Evolutionary conservation across 2,797 vertebrate genomes (phyloP).

Genomic region (Podarcis lilfordi): DNA sequence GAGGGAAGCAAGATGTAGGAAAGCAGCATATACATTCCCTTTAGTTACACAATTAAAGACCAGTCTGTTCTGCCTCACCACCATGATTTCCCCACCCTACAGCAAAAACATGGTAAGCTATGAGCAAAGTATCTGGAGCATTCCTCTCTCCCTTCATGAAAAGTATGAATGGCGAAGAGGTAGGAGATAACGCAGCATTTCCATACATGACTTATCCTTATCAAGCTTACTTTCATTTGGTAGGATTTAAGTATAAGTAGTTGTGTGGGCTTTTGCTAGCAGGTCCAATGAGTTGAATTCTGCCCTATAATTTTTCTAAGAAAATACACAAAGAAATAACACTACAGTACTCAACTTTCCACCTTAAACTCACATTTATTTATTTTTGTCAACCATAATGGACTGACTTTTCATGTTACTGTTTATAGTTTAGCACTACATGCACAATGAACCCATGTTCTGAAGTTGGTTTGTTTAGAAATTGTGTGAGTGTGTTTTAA

Average conservation of each 20-base stretch:
- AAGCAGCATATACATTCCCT: no score
- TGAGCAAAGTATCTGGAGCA: neutral
- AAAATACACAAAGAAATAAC: slow-evolving; percentile 67
- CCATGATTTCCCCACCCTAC: neutral
- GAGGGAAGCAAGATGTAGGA: no score
- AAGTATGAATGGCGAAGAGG: neutral
- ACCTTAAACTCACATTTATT: slow-evolving; percentile 21
- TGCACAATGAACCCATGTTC: no score
- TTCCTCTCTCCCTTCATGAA: neutral
- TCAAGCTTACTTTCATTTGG: neutral
- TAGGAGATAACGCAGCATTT: neutral
- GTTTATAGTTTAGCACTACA: no score
- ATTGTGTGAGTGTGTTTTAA: no score
- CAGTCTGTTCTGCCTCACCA: no score
- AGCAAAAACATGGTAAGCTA: neutral
- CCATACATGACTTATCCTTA: neutral
- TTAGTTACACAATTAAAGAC: no score
- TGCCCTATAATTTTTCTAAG: slow-evolving; percentile 55
- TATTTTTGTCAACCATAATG: neutral
- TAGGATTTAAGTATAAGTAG: neutral
- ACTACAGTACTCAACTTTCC: slow-evolving; percentile 55
- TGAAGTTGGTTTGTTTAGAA: no score
- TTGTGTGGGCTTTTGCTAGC: no score
- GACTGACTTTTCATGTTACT: neutral
- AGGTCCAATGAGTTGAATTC: no score